phyloP scores from a whole-genome alignment of 2,797 vertebrate genomes.

The Caiman crocodilus region DNA sequence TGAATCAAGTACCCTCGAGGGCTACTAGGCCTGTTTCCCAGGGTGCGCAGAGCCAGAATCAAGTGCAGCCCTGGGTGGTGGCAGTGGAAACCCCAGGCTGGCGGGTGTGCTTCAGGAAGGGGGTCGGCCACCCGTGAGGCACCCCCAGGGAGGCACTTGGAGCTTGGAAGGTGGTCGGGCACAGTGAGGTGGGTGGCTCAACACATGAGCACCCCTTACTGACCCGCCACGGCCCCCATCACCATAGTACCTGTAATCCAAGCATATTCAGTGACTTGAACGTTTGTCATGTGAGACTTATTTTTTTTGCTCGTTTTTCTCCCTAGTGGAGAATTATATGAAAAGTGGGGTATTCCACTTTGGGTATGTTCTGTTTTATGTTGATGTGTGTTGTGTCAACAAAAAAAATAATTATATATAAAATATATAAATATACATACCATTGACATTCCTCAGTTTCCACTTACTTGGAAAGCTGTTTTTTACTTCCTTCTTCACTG shows the following conservation, averaged over 20 bases:
- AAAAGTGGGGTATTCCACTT: background rate
- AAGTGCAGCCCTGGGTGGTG: no score
- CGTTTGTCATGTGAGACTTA: conserved; percentile 3
- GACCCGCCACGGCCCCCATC: background rate
- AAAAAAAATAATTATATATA: no score
- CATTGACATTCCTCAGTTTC: conserved; percentile 9
- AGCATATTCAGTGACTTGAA: background rate
- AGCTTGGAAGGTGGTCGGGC: no score
- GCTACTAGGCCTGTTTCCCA: no score
- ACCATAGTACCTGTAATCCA: background rate
- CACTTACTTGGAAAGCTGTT: conserved; percentile 23
- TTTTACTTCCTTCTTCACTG: background rate
- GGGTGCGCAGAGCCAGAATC: no score
- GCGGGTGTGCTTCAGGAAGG: no score
- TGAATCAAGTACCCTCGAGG: no score
- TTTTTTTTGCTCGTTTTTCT: conserved; percentile 31
- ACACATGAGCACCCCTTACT: no score
- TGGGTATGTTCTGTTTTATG: background rate
- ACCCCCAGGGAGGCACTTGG: no score
- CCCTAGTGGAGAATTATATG: conserved; percentile 29
- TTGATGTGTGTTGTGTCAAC: background rate
- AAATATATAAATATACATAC: background rate
- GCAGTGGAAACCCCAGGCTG: no score
- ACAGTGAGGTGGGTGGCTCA: no score
- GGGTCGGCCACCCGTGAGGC: no score